Evolutionary conservation across 2,797 vertebrate genomes (phyloP).

Genomic region (Taeniopygia guttata): DNA sequence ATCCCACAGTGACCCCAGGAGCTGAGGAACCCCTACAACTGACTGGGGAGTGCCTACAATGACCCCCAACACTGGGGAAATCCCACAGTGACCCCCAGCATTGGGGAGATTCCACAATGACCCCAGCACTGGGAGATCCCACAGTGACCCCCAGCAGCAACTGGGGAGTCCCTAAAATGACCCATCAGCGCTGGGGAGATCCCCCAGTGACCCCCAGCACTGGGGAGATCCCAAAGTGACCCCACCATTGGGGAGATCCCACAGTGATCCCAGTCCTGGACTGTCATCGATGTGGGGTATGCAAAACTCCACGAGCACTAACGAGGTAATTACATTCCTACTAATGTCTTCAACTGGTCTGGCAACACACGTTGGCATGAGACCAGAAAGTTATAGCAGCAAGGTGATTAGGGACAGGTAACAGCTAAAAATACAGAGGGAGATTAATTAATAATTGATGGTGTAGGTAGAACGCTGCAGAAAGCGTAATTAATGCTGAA

Average conservation of each 20-base stretch:
- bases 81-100: background rate
- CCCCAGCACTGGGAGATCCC: background rate
- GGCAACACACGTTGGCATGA: slow-evolving; percentile 38
- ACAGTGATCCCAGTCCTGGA: too few species aligned
- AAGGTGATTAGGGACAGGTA: slow-evolving; percentile 65
- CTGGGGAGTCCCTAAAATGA: too few species aligned
- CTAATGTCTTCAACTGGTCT: slow-evolving; percentile 47
- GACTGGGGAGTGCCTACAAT: too few species aligned
- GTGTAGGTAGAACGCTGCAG: slow-evolving; percentile 53
- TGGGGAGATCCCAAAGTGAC: too few species aligned
- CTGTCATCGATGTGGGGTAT: background rate
- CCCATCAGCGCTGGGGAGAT: background rate
- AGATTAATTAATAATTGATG: slow-evolving; percentile 69
- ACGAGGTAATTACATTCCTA: slow-evolving; percentile 62
- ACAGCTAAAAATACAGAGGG: slow-evolving; percentile 49
- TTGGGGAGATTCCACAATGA: background rate
- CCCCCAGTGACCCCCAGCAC: background rate
- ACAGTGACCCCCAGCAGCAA: background rate
- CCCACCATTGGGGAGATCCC: background rate
- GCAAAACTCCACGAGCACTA: slow-evolving; percentile 63
- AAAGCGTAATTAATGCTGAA: slow-evolving; percentile 39
- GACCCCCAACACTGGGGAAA: too few species aligned
- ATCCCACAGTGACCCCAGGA: too few species aligned
- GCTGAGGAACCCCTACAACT: too few species aligned
- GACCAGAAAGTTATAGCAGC: slow-evolving; percentile 47